These are phyloP conservation scores for Flabesymbios commensalis DNA, from an alignment of 2,888 invertebrate species.

Conservation along the genomic window DNA sequence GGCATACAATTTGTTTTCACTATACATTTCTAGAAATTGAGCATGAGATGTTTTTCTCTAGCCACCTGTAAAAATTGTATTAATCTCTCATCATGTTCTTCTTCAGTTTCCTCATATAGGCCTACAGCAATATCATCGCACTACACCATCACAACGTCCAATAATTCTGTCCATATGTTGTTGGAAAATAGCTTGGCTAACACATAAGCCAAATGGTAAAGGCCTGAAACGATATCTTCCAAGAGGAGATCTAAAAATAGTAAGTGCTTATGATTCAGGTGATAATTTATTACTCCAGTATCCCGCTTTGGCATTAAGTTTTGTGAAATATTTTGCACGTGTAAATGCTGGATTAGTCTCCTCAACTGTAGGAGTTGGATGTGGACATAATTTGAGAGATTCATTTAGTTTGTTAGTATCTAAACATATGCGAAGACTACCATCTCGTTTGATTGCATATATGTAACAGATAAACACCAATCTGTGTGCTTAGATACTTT, in stretches of 20 bases:
- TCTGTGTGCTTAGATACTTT: slow-evolving; percentile 3
- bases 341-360: neutral
- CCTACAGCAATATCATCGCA: neutral
- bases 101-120: neutral
- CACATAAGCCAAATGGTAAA: slow-evolving; percentile 5
- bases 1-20: slow-evolving; percentile 10
- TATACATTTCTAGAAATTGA: slow-evolving; percentile 1
- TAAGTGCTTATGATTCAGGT: neutral
- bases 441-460: neutral
- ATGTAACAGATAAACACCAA: slow-evolving; percentile 2
- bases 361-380: neutral
- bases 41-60: neutral
- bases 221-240: neutral
- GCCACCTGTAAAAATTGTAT: neutral
- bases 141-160: neutral
- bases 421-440: neutral
- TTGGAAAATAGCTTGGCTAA: slow-evolving; percentile 1
- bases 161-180: neutral
- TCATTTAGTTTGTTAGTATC: neutral
- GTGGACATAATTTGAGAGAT: slow-evolving; percentile 4
- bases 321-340: slow-evolving; percentile 1
- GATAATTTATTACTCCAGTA: neutral
- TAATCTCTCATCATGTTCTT: slow-evolving; percentile 5
- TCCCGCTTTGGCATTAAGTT: neutral
- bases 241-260: neutral